These are phyloP conservation scores for Willowsia nigromaculata DNA, from an alignment of 2,888 invertebrate species.

Conservation along the genomic window DNA sequence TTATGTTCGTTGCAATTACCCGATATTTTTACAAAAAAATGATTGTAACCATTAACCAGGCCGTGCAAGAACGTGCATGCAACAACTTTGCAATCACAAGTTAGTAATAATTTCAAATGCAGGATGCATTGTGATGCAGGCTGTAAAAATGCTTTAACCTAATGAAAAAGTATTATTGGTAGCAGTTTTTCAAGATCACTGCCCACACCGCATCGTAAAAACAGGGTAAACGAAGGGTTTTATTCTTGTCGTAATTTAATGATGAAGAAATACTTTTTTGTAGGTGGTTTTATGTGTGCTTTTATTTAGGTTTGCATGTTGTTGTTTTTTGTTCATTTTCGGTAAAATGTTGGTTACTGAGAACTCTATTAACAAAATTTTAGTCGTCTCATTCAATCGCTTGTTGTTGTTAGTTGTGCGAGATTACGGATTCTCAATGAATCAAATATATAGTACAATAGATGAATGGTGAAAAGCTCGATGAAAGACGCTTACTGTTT, in stretches of 20 bases:
- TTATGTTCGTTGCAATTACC: neutral
- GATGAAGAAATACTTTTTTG: neutral
- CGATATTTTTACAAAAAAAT: neutral
- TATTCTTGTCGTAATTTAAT: neutral
- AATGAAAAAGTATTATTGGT: neutral
- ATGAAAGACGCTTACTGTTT: neutral
- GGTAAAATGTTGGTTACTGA: conserved; percentile 13
- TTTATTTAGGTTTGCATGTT: neutral
- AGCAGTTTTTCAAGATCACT: neutral
- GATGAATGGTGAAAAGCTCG: neutral
- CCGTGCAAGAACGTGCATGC: neutral
- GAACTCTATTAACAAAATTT: conserved; percentile 1
- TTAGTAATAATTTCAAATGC: neutral
- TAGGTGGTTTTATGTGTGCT: neutral
- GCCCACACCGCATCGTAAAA: conserved; percentile 11
- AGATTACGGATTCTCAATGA: too few species aligned
- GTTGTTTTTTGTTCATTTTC: neutral
- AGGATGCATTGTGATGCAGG: neutral
- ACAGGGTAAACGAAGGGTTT: neutral
- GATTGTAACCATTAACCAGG: neutral
- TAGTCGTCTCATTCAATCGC: neutral
- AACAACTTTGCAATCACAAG: neutral
- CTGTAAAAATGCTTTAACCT: neutral
- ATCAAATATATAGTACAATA: neutral
- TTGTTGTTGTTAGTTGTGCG: neutral